A percentile compares a stretch with the other conserved stretches of the same genome.
Conservation (phyloP, 2,113 vertebrate genomes). For the Salvator merianae region DNA sequence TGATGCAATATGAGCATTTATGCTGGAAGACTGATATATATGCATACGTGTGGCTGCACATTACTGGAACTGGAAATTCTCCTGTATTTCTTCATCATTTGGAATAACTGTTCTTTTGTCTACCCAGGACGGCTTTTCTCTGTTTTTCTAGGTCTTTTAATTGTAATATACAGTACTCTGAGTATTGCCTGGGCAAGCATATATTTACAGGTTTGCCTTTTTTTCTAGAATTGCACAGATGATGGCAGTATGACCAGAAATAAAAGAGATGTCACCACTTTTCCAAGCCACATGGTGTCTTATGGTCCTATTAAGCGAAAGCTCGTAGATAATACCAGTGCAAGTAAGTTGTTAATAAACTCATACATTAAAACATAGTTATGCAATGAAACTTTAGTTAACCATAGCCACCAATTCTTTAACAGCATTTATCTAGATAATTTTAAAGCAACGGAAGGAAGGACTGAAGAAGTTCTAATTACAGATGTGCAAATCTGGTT, state of each 20-base stretch:
- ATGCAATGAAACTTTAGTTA: not conserved
- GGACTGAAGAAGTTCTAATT: not conserved
- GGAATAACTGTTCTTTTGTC: slow-evolving; percentile 3
- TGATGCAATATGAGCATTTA: slow-evolving; percentile 1
- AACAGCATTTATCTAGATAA: too few relatives aligned
- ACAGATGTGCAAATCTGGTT: too few relatives aligned
- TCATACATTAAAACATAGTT: not conserved
- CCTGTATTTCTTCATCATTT: not conserved
- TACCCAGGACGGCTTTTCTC: not conserved
- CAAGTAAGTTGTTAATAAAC: slow-evolving; percentile 57
- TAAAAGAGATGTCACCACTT: slow-evolving; percentile 61
- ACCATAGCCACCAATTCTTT: not conserved
- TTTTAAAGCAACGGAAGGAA: too few relatives aligned
- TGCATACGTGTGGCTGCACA: not conserved
- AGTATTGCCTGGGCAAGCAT: not conserved
- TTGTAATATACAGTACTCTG: not conserved
- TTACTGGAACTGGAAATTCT: not conserved
- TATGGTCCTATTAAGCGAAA: slow-evolving; percentile 74
- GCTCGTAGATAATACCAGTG: slow-evolving; percentile 39
- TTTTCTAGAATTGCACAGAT: slow-evolving; percentile 74
- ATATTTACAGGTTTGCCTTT: slow-evolving; percentile 16
- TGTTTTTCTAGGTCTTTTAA: slow-evolving; percentile 22
- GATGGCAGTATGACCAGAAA: slow-evolving; percentile 61
- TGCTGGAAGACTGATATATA: slow-evolving; percentile 11
- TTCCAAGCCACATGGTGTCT: slow-evolving; percentile 68